phyloP scores from a whole-genome alignment of 2,113 vertebrate genomes.

The Barbus barbus region DNA sequence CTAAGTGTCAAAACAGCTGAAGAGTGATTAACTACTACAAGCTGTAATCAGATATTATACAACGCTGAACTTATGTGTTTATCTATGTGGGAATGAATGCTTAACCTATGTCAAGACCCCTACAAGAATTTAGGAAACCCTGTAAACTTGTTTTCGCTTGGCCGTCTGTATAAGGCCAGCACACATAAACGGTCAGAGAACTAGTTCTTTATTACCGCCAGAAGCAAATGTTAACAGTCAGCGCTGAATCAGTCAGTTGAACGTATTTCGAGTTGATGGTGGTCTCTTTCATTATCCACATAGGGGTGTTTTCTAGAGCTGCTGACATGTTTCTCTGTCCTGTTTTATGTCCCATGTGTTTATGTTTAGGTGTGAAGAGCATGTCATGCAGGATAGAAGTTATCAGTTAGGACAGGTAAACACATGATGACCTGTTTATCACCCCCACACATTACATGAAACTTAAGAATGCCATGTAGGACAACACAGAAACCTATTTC shows the following conservation, averaged over 20 bases:
- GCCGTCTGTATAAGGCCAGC: background rate
- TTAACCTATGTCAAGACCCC: background rate
- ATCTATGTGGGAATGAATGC: background rate
- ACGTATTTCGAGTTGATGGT: background rate
- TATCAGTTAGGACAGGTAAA: background rate
- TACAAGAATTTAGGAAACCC: background rate
- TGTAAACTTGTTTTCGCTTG: background rate
- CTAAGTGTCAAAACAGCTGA: slow-evolving; percentile 4
- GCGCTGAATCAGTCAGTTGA: background rate
- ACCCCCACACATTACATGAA: background rate
- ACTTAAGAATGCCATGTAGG: background rate
- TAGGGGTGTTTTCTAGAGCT: background rate
- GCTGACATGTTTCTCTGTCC: background rate
- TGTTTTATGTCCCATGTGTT: background rate
- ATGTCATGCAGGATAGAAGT: background rate
- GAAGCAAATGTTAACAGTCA: background rate
- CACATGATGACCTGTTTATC: too few relatives aligned
- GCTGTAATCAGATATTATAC: slow-evolving; percentile 1
- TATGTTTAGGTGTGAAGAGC: too few relatives aligned
- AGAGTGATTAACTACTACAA: slow-evolving; percentile 24
- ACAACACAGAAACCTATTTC: background rate
- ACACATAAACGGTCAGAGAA: background rate
- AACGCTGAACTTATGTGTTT: background rate
- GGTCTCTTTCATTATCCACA: background rate
- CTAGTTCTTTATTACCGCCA: background rate